These are phyloP conservation scores for Liparis tanakae DNA, from an alignment of 2,797 vertebrate genomes.

Conservation along the genomic window DNA sequence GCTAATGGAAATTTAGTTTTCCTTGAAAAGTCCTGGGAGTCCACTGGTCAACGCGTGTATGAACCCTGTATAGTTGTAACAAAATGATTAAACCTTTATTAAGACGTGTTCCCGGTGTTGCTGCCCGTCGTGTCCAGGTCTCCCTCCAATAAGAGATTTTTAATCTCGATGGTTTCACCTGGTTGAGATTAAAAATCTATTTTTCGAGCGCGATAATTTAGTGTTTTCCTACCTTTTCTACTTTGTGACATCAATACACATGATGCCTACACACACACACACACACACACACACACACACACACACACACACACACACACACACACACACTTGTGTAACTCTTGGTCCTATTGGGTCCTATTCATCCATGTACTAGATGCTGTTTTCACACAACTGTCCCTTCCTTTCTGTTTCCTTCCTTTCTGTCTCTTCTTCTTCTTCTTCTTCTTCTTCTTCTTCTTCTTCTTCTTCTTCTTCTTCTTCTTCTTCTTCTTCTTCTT, in stretches of 20 bases:
- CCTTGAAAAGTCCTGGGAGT: too few relatives aligned
- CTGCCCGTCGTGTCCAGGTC: too few relatives aligned
- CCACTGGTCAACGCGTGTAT: too few relatives aligned
- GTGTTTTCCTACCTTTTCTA: slow-evolving; percentile 11
- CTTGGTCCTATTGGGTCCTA: not conserved
- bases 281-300: not conserved
- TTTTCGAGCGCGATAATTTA: not conserved
- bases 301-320: not conserved
- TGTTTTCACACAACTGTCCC: not conserved
- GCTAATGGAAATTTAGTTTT: too few relatives aligned
- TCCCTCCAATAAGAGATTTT: too few relatives aligned
- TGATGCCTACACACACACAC: not conserved
- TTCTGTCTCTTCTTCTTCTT: not conserved
- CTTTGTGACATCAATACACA: slow-evolving; percentile 10
- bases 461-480: not conserved
- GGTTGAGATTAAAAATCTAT: too few relatives aligned
- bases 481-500: slow-evolving; percentile 26
- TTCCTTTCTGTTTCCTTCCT: not conserved
- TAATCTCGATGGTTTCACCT: too few relatives aligned
- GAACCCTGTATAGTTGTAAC: too few relatives aligned
- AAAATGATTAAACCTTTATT: too few relatives aligned
- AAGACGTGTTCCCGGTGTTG: too few relatives aligned
- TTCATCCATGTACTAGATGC: not conserved
- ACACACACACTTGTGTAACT: not conserved
- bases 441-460: slow-evolving; percentile 5